Conservation (phyloP, 2,797 vertebrate species). For the Phoxinus dragarum region DNA sequence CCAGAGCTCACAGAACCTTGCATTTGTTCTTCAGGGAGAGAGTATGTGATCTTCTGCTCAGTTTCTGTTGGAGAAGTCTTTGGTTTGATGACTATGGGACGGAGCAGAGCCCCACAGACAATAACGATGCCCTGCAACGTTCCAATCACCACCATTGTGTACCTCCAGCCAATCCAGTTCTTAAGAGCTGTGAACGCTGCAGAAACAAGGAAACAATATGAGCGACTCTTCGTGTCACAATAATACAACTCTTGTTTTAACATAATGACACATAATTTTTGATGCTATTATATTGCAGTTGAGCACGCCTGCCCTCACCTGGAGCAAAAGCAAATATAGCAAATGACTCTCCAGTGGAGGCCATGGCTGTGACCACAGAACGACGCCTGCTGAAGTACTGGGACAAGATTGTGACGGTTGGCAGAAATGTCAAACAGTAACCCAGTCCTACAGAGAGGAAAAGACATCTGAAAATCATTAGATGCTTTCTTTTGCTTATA, state of each 20-base stretch:
- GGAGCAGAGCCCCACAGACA: slow-evolving; percentile 86
- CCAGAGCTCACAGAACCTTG: slow-evolving; percentile 81
- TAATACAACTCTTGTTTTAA: neutral
- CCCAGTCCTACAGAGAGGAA: slow-evolving; percentile 85
- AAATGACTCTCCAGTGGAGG: slow-evolving; percentile 95
- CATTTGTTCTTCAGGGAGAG: slow-evolving; percentile 30
- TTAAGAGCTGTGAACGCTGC: slow-evolving; percentile 89
- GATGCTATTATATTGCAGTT: neutral
- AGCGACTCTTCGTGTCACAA: neutral
- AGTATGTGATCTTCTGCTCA: slow-evolving; percentile 36
- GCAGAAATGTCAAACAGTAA: slow-evolving; percentile 93
- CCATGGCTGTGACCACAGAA: slow-evolving; percentile 88
- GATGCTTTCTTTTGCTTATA: slow-evolving; percentile 2
- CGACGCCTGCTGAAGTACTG: slow-evolving; percentile 91
- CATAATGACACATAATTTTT: neutral
- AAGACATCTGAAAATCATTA: slow-evolving; percentile 45
- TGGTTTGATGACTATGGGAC: slow-evolving; percentile 84
- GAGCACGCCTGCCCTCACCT: slow-evolving; percentile 74
- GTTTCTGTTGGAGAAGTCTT: slow-evolving; percentile 27
- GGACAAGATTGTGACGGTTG: slow-evolving; percentile 92
- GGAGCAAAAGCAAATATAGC: slow-evolving; percentile 92
- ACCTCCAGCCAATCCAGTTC: slow-evolving; percentile 88
- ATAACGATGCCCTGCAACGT: slow-evolving; percentile 85
- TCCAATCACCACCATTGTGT: slow-evolving; percentile 87
- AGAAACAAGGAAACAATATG: slow-evolving; percentile 30